Percentiles rank a stretch among this genome's conserved stretches.
phyloP scores from a whole-genome alignment of 2,888 invertebrate species.

The Eucera pruinosa region DNA sequence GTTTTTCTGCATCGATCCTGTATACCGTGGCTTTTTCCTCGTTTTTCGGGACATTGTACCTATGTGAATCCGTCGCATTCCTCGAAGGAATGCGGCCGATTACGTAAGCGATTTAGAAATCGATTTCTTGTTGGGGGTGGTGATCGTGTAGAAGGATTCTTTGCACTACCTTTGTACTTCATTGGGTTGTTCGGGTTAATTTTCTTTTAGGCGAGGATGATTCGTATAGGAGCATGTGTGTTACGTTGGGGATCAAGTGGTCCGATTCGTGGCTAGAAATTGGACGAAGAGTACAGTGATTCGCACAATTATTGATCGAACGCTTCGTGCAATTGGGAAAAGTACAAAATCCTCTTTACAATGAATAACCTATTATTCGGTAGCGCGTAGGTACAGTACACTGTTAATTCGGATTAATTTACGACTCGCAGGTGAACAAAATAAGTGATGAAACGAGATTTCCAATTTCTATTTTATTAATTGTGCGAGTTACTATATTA shows the following conservation, averaged over 20 bases:
- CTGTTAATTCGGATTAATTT: no score
- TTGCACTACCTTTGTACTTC: not conserved
- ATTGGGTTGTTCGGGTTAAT: not conserved
- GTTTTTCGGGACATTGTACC: not conserved
- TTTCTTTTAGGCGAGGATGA: not conserved
- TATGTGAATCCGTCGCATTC: not conserved
- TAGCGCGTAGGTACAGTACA: no score
- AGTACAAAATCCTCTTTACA: no score
- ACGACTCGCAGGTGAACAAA: no score
- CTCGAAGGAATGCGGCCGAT: not conserved
- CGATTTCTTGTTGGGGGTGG: slow-evolving; percentile 16
- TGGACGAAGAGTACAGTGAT: no score
- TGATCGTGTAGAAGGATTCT: not conserved
- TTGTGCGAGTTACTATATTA: no score
- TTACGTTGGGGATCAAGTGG: not conserved
- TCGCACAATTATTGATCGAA: no score
- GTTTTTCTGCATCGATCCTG: slow-evolving; percentile 24
- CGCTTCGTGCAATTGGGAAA: no score
- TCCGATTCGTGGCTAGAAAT: no score
- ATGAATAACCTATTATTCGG: no score
- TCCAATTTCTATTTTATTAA: no score
- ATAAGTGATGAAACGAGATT: no score
- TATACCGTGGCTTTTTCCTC: not conserved
- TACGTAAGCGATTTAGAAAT: slow-evolving; percentile 35
- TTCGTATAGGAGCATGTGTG: not conserved